phyloP scores from a whole-genome alignment of 2,888 invertebrate species.

The Podabrus alpinus region DNA sequence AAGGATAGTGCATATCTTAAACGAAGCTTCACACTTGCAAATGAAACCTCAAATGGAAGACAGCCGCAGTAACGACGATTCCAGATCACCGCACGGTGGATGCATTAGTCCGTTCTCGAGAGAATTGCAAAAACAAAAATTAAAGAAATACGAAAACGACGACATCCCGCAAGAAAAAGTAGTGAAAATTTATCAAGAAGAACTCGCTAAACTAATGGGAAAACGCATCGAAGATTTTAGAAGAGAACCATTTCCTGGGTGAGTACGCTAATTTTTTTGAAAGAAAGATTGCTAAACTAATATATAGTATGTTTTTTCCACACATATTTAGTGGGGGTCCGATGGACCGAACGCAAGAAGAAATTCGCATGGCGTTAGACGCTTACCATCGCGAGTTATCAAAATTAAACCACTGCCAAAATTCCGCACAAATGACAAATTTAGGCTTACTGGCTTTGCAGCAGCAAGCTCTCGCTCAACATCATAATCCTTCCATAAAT shows the following conservation, averaged over 20 bases:
- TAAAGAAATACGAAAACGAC: slow-evolving; percentile 88
- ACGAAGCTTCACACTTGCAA: slow-evolving; percentile 83
- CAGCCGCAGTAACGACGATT: slow-evolving; percentile 79
- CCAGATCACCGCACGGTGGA: slow-evolving; percentile 78
- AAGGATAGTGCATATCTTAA: slow-evolving; percentile 89
- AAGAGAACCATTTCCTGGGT: slow-evolving; percentile 81
- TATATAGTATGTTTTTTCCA: slow-evolving; percentile 77
- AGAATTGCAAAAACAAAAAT: slow-evolving; percentile 73
- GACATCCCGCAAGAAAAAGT: slow-evolving; percentile 97
- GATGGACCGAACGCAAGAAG: slow-evolving; percentile 76
- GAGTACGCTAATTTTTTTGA: slow-evolving; percentile 47
- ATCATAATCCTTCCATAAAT: slow-evolving; percentile 61
- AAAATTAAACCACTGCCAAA: slow-evolving; percentile 71
- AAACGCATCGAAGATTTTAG: slow-evolving; percentile 74
- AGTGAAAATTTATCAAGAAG: slow-evolving; percentile 92
- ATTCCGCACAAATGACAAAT: slow-evolving; percentile 63
- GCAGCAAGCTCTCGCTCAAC: slow-evolving; percentile 66
- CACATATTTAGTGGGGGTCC: slow-evolving; percentile 75
- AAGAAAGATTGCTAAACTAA: slow-evolving; percentile 61
- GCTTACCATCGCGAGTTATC: slow-evolving; percentile 93
- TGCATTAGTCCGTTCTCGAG: slow-evolving; percentile 83
- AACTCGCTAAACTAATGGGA: slow-evolving; percentile 90
- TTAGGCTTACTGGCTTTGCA: slow-evolving; percentile 75
- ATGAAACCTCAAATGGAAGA: slow-evolving; percentile 74
- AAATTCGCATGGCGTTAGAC: slow-evolving; percentile 86